phyloP scores from a whole-genome alignment of 2,797 vertebrate species.

The Oryzias dopingdopingensis region DNA sequence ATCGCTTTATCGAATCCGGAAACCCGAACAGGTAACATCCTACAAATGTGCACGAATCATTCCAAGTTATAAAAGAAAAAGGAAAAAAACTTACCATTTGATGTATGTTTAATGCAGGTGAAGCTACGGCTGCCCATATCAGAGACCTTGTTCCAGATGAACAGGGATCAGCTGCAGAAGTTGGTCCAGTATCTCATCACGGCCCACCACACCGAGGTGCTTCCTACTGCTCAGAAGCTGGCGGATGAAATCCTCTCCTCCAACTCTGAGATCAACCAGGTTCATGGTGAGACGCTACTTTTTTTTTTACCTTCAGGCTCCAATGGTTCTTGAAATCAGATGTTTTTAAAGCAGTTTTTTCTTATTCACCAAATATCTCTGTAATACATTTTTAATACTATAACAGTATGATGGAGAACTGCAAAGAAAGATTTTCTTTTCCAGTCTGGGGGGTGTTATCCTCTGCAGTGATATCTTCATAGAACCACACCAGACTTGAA shows the following conservation, averaged over 20 bases:
- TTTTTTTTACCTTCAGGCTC: not conserved
- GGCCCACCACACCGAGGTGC: conserved; percentile 97
- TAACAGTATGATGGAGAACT: conserved; percentile 7
- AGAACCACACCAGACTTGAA: conserved; percentile 67
- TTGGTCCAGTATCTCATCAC: conserved; percentile 99
- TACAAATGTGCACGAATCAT: not conserved
- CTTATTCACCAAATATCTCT: not conserved
- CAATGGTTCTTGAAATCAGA: not conserved
- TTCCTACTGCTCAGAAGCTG: conserved; percentile 96
- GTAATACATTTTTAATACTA: not conserved
- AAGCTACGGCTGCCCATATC: conserved; percentile 98
- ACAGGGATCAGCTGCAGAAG: conserved; percentile 97
- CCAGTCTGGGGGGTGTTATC: conserved; percentile 85
- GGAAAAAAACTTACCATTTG: no score
- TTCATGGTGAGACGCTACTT: conserved; percentile 86
- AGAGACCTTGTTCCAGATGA: conserved; percentile 99
- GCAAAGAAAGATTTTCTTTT: conserved; percentile 4
- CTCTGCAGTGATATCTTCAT: conserved; percentile 88
- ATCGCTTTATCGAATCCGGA: conserved; percentile 96
- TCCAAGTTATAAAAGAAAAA: no score
- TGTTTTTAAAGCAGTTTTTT: not conserved
- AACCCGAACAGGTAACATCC: conserved; percentile 89
- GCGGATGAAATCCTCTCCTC: conserved; percentile 99
- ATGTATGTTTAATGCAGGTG: conserved; percentile 76
- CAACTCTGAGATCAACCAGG: conserved; percentile 99